phyloP scores from a whole-genome alignment of 1,140 invertebrate species.

The Cotesia typhae region DNA sequence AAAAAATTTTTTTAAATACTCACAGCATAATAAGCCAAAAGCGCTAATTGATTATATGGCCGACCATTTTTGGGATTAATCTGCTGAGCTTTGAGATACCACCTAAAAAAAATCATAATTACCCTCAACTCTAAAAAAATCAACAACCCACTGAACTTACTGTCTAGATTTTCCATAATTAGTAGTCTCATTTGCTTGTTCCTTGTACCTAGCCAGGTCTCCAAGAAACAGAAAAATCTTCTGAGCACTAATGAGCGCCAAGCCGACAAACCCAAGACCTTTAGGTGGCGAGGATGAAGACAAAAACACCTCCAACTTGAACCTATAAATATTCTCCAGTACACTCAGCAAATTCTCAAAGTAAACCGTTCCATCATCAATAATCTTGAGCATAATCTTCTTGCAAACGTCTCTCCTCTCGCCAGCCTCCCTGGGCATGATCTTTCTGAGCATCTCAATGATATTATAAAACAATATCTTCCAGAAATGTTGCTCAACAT shows the following conservation, averaged over 20 bases:
- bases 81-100: slow-evolving; percentile 92
- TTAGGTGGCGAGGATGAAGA: slow-evolving; percentile 67
- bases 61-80: slow-evolving; percentile 94
- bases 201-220: slow-evolving; percentile 89
- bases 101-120: slow-evolving; percentile 66
- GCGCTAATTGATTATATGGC: slow-evolving; percentile 94
- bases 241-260: slow-evolving; percentile 85
- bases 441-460: slow-evolving; percentile 82
- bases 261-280: slow-evolving; percentile 74
- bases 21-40: slow-evolving; percentile 89
- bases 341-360: slow-evolving; percentile 79
- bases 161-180: slow-evolving; percentile 88
- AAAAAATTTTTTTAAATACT: slow-evolving; percentile 56
- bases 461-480: slow-evolving; percentile 91
- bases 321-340: slow-evolving; percentile 78
- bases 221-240: slow-evolving; percentile 89
- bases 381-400: slow-evolving; percentile 74
- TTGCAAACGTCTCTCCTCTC: slow-evolving; percentile 69
- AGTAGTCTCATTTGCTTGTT: slow-evolving; percentile 81
- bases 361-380: slow-evolving; percentile 83
- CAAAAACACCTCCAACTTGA: slow-evolving; percentile 73
- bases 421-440: slow-evolving; percentile 67
- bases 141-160: slow-evolving; percentile 58
- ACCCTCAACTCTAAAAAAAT: background rate
- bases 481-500: slow-evolving; percentile 92